Evolutionary conservation across 2,888 invertebrate genomes (phyloP).

Genomic region (Stenodera caucasica): DNA sequence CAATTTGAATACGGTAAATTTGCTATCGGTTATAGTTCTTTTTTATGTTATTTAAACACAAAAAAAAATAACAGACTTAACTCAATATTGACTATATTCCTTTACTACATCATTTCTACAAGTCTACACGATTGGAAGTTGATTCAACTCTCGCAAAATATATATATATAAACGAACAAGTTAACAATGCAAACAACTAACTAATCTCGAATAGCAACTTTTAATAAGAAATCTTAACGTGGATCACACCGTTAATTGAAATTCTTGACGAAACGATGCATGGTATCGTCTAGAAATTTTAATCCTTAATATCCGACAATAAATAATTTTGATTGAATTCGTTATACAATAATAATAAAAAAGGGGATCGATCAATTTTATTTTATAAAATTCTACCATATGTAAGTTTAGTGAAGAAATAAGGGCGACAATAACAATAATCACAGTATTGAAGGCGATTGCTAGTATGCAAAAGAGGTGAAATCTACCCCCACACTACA

Average conservation of each 20-base stretch:
- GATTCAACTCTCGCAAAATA: too few species aligned
- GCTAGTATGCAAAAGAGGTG: slow-evolving; percentile 31
- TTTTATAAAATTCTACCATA: slow-evolving; percentile 2
- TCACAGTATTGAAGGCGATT: slow-evolving; percentile 35
- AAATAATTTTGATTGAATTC: not conserved
- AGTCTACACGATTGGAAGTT: slow-evolving; percentile 23
- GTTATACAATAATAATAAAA: not conserved
- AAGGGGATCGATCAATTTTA: too few species aligned
- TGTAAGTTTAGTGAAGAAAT: not conserved
- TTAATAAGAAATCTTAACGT: slow-evolving; percentile 46
- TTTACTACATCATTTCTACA: too few species aligned
- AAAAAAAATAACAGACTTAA: not conserved
- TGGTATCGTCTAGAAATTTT: not conserved
- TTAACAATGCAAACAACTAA: slow-evolving; percentile 37
- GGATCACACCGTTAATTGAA: slow-evolving; percentile 50
- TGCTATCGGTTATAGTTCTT: slow-evolving; percentile 18
- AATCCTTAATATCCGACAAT: too few species aligned
- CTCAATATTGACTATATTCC: too few species aligned
- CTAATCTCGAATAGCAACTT: slow-evolving; percentile 46
- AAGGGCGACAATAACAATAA: slow-evolving; percentile 36
- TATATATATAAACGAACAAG: too few species aligned
- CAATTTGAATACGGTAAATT: slow-evolving; percentile 41
- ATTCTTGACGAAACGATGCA: slow-evolving; percentile 32
- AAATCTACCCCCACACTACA: not conserved
- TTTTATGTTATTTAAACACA: not conserved